These are phyloP conservation scores for Melanchra persicariae DNA, from an alignment of 2,888 invertebrate species.

Conservation along the genomic window DNA sequence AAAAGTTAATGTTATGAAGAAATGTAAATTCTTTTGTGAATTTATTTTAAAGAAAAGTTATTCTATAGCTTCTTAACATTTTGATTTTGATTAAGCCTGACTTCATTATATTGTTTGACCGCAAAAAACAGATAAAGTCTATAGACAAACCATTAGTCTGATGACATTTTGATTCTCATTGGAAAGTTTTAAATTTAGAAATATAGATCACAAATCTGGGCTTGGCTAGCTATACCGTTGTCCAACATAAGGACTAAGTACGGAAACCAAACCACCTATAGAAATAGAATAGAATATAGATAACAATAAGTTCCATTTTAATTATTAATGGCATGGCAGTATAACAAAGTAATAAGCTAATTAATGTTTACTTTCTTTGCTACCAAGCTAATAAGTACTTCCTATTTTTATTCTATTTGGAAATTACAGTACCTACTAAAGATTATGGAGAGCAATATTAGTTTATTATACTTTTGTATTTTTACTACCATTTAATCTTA, in stretches of 20 bases:
- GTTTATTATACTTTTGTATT: background rate
- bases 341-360: background rate
- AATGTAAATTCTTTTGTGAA: no score
- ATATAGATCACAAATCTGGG: background rate
- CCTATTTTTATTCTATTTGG: background rate
- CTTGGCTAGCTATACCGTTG: no score
- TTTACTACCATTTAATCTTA: background rate
- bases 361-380: background rate
- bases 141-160: background rate
- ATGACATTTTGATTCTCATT: background rate
- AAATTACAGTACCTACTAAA: background rate
- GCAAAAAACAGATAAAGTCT: background rate
- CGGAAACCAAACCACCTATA: no score
- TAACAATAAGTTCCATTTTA: background rate
- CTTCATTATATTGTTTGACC: background rate
- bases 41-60: no score
- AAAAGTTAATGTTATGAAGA: background rate
- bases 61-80: no score
- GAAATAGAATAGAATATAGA: no score
- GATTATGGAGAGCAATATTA: background rate
- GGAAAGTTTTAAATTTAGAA: background rate
- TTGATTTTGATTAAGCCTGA: no score
- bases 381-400: slow-evolving; percentile 5
- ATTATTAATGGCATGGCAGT: background rate
- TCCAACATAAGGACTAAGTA: no score